A percentile compares a stretch with the other conserved stretches of the same genome.
Conservation (phyloP, 53 echinoderm and acorn worm genomes). For the Echinarachnius parma region DNA sequence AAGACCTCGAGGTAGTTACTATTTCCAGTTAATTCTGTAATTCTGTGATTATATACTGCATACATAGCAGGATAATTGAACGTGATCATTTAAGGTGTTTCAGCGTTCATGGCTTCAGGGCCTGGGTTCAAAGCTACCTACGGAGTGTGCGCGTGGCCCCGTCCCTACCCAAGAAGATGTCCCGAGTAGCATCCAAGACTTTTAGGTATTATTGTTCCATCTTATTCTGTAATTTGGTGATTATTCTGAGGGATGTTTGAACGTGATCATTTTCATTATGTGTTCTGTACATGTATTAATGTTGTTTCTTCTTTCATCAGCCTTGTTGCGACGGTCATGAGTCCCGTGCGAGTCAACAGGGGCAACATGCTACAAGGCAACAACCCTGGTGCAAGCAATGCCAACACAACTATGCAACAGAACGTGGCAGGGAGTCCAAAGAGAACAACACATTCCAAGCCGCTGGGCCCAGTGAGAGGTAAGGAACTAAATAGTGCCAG, state of each 20-base stretch:
- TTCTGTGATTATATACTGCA: too few species aligned
- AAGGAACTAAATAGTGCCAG: too few species aligned
- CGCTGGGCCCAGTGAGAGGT: conserved; percentile 93
- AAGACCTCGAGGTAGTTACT: conserved; percentile 78
- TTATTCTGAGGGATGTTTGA: too few species aligned
- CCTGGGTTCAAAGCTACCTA: conserved; percentile 86
- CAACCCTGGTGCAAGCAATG: neutral
- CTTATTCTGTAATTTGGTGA: neutral
- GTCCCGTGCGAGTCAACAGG: conserved; percentile 3
- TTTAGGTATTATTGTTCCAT: conserved; percentile 84
- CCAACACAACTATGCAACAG: neutral
- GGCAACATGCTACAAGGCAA: conserved; percentile 5
- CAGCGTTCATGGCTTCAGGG: conserved; percentile 77
- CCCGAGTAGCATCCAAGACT: conserved; percentile 82
- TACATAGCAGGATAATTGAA: too few species aligned
- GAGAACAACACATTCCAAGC: conserved; percentile 37
- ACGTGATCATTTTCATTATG: too few species aligned
- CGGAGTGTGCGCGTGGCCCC: conserved; percentile 86
- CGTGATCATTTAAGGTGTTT: too few species aligned
- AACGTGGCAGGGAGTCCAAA: conserved; percentile 15
- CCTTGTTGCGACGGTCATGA: conserved; percentile 39
- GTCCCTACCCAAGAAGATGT: conserved; percentile 91
- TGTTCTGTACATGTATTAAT: too few species aligned
- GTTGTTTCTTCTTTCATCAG: too few species aligned
- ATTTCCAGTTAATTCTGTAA: too few species aligned